Percentiles rank a stretch among this genome's conserved stretches.
Conservation (phyloP, 2,797 vertebrate species). For the Sternarchorhynchus goeldii region DNA sequence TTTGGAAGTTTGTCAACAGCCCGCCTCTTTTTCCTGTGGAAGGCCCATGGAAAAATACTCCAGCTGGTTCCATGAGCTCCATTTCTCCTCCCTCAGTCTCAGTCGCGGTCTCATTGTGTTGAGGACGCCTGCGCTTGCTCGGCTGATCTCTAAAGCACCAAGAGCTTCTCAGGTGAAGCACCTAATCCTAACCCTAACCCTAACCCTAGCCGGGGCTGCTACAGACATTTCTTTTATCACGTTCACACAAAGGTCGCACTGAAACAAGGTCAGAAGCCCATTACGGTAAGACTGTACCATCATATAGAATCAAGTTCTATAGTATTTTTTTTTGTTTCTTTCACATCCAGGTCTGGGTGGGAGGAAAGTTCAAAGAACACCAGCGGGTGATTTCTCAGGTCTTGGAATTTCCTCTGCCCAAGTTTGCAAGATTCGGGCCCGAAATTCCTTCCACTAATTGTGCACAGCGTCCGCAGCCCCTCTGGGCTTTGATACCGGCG, state of each 20-base stretch:
- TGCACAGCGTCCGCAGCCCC: conserved; percentile 63
- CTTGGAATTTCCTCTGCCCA: conserved; percentile 59
- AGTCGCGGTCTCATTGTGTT: neutral
- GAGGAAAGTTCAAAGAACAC: conserved; percentile 21
- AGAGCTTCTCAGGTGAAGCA: neutral
- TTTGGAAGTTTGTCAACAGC: conserved; percentile 57
- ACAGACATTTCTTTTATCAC: neutral
- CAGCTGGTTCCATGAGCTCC: conserved; percentile 43
- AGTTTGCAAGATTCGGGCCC: conserved; percentile 68
- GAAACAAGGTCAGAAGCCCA: conserved; percentile 7
- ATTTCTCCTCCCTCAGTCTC: conserved; percentile 25
- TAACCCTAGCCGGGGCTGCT: neutral
- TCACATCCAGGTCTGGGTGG: neutral
- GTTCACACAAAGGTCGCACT: neutral
- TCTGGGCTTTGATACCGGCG: conserved; percentile 49
- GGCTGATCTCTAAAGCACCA: neutral
- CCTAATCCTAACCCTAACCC: no score
- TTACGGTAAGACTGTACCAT: neutral
- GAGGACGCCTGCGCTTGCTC: neutral
- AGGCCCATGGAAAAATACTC: conserved; percentile 52
- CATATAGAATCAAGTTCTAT: neutral
- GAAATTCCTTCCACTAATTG: conserved; percentile 74
- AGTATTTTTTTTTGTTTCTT: neutral
- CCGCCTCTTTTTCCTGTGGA: conserved; percentile 49
- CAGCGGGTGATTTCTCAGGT: conserved; percentile 17